Base-by-base conservation (phyloP, 1,140 invertebrate genomes). In the Harpegnathos saltator region DNA sequence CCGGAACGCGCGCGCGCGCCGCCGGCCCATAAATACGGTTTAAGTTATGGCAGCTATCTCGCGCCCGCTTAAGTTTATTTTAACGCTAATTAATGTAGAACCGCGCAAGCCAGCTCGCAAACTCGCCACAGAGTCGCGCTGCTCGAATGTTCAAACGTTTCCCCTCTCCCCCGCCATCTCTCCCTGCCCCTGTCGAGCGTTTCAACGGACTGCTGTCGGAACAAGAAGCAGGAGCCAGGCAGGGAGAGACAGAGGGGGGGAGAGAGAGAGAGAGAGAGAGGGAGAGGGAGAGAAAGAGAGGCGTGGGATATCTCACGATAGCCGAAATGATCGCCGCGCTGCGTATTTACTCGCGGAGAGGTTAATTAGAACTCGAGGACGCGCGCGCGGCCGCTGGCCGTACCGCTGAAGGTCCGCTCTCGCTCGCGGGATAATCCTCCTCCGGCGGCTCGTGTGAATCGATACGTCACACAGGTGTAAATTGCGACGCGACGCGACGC, bases 401-500 rank as follows among this genome's bases (percentile, higher is more conserved):
- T n/a, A n/a, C n/a, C 1, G 17, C 29, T 38, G 17, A 69, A 69
- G 29, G 17, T 54, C 48, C 15, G 1, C 33, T 3, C 38, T 44
- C 44, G 17, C 48, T 12, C 63, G 15, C 24, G 5, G 65, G 19
- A 26, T 26, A 68, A 48, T 44, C 14, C 44, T n/a, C 12, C n/a
- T n/a, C n/a, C n/a, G n/a, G n/a, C 14, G 44, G 29, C 50, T 58
- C 33, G 52, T 56, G 75, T 80, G 58, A 80, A 80, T 80, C 75
- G 75, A 80, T 80, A 80, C 75, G 33, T 80, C 75, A n/a, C n/a
- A n/a, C n/a, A 80, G 75, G 75, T 80, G 75, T 80, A 65, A 80
- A 80, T 80, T 59, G 75, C 75, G 75, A 80, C 75, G 75, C 65
- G 75, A 69, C 75, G 75, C 22, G 50, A 63, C 33, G 58, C 75